Evolutionary conservation across 2,113 vertebrate genomes (phyloP), one percentile per base, ranked within the genome.

Genomic region (Tringa solitaria): DNA sequence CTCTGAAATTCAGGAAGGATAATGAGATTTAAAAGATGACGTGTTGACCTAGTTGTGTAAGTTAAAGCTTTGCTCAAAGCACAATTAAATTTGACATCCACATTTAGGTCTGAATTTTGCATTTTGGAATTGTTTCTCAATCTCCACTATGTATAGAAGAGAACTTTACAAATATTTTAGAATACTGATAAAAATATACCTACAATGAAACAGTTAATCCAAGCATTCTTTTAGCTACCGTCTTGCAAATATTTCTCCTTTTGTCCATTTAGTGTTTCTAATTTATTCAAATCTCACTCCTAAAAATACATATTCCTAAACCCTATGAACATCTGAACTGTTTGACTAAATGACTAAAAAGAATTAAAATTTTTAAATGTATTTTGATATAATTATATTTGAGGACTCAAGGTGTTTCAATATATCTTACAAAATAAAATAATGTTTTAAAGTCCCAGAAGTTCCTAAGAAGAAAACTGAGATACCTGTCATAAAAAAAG

Each of bases 381-480:
- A 35, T 59, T 26, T 26, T 23, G 43, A 59, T 9, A 41, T 35
- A 54, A 48, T 37, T 56, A 7, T 72, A 56, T 74, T 21, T 81
- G 51, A 54, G 10, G 18, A 73, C 69, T 92, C 32, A 51, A 73
- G 17, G 19, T 59, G 20, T 80, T 95, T 90, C 65, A 65, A 57
- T 53, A 35, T 75, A 63, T 75, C 35, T 89, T 89, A 51, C 13
- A 69, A 94, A 94, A 85, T 64, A 74, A 91, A 87, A 93, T 86
- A 83, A 74, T 95, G 68, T 95, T 94, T 98, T 98, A 79, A 98
- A 98, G 97, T 97, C 84, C 96, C 98, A 90, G 97, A 97, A 95
- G 50, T 98, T 96, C 94, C 97, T 77, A 97, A 96, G 48, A 98
- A 98, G 97, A 96, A 98, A 95, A 95, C 90, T 59, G 97, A 98